phyloP scores from a whole-genome alignment of 2,797 vertebrate species.

The Choloepus didactylus region DNA sequence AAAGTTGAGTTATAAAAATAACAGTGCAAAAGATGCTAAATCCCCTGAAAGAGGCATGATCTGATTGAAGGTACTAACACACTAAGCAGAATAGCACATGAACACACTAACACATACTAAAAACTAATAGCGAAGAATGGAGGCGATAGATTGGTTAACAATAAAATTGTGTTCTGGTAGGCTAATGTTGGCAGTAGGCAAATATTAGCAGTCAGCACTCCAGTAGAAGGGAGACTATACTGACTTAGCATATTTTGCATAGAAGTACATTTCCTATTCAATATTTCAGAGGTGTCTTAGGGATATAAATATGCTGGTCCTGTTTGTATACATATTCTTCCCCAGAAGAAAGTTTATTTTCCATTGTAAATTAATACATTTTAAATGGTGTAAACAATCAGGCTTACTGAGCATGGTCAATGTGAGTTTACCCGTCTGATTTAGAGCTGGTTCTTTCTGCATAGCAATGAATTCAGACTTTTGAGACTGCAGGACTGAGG shows the following conservation, averaged over 20 bases:
- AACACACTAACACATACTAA: neutral
- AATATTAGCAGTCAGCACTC: neutral
- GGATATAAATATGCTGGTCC: neutral
- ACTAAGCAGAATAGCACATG: neutral
- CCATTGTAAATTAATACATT: neutral
- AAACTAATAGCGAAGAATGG: neutral
- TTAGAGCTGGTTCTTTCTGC: neutral
- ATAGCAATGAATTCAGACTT: neutral
- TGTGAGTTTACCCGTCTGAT: neutral
- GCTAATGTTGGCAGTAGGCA: neutral
- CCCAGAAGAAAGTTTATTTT: neutral
- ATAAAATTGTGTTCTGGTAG: neutral
- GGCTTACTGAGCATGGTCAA: neutral
- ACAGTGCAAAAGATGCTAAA: neutral
- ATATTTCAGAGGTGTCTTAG: neutral
- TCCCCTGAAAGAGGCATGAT: neutral
- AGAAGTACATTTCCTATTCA: neutral
- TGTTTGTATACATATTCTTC: neutral
- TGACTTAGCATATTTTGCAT: neutral
- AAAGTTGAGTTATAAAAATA: neutral
- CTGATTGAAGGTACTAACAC: neutral
- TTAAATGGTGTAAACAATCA: neutral
- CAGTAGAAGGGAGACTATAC: neutral
- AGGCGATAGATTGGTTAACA: neutral
- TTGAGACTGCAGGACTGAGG: neutral